These are phyloP conservation scores for Oreortyx pictus DNA, from an alignment of 2,797 vertebrate species.

Conservation along the genomic window DNA sequence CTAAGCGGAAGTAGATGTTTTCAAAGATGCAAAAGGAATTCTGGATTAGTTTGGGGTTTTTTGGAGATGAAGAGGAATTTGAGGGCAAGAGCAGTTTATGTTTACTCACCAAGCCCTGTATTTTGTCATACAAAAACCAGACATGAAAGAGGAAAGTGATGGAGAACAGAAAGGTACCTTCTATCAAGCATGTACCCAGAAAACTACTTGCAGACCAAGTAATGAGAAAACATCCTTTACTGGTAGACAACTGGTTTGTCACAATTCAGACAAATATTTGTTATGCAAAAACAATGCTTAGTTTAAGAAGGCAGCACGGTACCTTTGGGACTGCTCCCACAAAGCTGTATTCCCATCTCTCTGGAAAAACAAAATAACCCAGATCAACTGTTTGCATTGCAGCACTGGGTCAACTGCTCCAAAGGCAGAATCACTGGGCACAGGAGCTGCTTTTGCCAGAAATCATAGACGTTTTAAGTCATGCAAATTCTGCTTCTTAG, in stretches of 20 bases:
- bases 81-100: neutral
- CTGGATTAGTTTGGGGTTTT: neutral
- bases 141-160: neutral
- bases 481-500: conserved; percentile 32
- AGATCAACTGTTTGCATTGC: neutral
- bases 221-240: neutral
- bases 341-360: neutral
- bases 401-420: neutral
- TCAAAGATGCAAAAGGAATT: conserved; percentile 27
- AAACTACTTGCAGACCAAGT: neutral
- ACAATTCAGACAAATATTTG: conserved; percentile 35
- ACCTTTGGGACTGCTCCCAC: conserved; percentile 3
- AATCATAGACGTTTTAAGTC: conserved; percentile 16
- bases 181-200: neutral
- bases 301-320: neutral
- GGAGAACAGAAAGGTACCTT: neutral
- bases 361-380: neutral
- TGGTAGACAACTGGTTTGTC: neutral
- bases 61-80: neutral
- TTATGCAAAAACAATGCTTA: conserved; percentile 35
- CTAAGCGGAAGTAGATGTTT: neutral
- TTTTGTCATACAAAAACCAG: neutral
- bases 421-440: neutral
- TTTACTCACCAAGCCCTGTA: neutral
- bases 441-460: conserved; percentile 39